Evolutionary conservation across 2,888 invertebrate genomes (phyloP), one percentile per base, ranked within the genome.

Genomic region (Leucoma salicis): DNA sequence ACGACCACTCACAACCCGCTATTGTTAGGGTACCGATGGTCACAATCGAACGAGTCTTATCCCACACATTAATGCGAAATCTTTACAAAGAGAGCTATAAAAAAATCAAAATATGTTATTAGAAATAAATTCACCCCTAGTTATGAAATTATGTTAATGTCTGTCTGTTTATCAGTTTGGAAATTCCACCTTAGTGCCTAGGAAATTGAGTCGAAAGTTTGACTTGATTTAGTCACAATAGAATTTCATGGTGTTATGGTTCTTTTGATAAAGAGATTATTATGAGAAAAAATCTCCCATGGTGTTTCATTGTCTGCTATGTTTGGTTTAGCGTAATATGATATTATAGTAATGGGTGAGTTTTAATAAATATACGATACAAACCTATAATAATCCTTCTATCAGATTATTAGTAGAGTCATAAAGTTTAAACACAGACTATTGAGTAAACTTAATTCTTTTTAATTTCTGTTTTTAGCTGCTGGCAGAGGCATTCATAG

Each of bases 61-160:
- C 64, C 68, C 66, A 64, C 57, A 66, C 64, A 67, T 70, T 68
- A 72, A 70, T 68, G 66, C 58, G 74, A 74, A 79, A 77, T 70
- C 69, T 61, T 63, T 62, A 68, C 70, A 68, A 66, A 64, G 65
- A 63, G 53, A 66, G 50, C 54, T 48, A 68, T 66, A 72, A 81
- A 82, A 81, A 85, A 78, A 82, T 77, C 78, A 74, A 74, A 82
- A 80, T 79, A 80, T 73, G 77, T 79, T 85, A 86, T 83, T 80
- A 82, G 79, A 80, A 82, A 81, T 78, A 74, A 68, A 69, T 66
- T 66, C 78, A 60, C 80, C 83, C 82, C 75, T 79, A 72, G 76
- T 79, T 87, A 84, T 82, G 80, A 80, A 82, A 85, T 85, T 87
- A 87, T 85, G 82, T 66, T 82, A 84, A 84, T 81, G 42, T 52